Evolutionary conservation across 2,113 vertebrate genomes (phyloP).

Genomic region (Mus pahari): DNA sequence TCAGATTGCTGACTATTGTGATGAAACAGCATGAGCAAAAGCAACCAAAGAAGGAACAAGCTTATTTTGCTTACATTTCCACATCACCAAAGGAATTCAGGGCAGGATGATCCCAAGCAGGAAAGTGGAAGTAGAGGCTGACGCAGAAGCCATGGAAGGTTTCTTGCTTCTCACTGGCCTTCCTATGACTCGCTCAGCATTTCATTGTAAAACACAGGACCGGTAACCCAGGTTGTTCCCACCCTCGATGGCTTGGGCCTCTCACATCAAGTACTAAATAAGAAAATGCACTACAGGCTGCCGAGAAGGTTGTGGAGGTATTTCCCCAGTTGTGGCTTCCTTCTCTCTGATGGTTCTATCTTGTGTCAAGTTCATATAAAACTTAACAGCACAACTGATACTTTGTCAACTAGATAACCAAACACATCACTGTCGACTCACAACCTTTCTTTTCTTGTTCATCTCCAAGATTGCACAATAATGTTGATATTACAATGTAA

Average conservation of each 20-base stretch:
- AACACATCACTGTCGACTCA: not conserved
- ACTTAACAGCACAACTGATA: not conserved
- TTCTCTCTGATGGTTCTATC: not conserved
- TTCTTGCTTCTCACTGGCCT: not conserved
- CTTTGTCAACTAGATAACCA: not conserved
- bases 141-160: not conserved
- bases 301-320: not conserved
- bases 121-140: too few species aligned
- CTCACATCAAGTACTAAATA: not conserved
- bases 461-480: not conserved
- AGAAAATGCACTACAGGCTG: not conserved
- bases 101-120: not conserved
- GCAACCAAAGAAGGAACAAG: not conserved
- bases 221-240: not conserved
- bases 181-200: not conserved
- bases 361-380: not conserved
- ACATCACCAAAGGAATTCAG: not conserved
- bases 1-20: not conserved
- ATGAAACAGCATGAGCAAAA: not conserved
- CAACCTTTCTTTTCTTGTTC: not conserved
- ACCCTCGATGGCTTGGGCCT: not conserved
- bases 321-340: not conserved
- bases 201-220: not conserved
- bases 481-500: not conserved
- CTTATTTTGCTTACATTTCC: not conserved